Base-by-base conservation (phyloP, 2,113 vertebrate species). In the Gorsachius goisagi region DNA sequence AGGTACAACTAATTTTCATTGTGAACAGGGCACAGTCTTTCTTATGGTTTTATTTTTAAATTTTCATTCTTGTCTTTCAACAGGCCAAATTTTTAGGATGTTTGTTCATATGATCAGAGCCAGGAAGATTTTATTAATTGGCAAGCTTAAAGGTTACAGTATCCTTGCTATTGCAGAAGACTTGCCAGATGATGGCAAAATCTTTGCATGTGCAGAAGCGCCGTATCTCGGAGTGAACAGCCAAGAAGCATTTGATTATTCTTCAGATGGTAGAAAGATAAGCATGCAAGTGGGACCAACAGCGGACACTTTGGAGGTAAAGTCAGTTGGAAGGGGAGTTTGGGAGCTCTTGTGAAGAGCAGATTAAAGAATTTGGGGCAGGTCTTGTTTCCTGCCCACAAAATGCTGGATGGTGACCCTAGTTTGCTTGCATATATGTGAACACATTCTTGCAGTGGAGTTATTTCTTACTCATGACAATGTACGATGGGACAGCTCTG, bases 261-360 rank as follows among this genome's bases (percentile, higher is more conserved):
- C 97, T 68, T 97, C 98, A 56, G 96, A 98, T 79, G 97, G 96
- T 30, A 98, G 97, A 97, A 98, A 98, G 97, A 98, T 98, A 91
- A 96, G 15, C 32, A 84, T 97, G 39, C 94, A 67, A 97, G 97
- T 94, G 63, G 98, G 98, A 71, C 92, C 95, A 14, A 95, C 94
- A 44, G 94, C 96, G 94, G 97, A 98, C 76, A 97, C 97, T 30
- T 84, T 98, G 21, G 96, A 98, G 96, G 98, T 98, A 96, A 97
- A 90, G 30, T 71, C 67, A 15, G 14, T 24, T 69, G 78, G 47
- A 72, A 68, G 20, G 62, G 71, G 55, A 37, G 6, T 50, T 85
- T 33, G 87, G 91, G 68, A 87, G 21, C 32, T 66, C 32, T n/a
- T 37, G 58, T 69, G 73, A 44, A 58, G 53, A 55, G 63, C n/a